Percentiles rank a stretch among this genome's conserved stretches.
Conservation (phyloP, 2,888 invertebrate species). For the Pristionchus japonicus region DNA sequence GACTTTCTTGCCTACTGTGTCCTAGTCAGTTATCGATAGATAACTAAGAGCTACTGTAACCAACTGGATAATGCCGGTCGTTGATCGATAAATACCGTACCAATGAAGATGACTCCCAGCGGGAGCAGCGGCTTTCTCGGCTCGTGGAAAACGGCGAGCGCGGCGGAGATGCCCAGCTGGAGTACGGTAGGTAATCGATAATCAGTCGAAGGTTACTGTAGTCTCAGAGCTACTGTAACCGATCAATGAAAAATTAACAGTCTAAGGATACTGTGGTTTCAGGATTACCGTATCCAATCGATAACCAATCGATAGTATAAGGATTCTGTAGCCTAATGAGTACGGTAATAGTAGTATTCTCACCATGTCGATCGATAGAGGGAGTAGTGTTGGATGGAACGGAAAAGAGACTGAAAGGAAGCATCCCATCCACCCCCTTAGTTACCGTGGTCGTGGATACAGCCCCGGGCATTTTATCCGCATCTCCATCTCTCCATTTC, state of each 20-base stretch:
- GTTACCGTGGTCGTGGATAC: not conserved
- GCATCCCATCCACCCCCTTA: not conserved
- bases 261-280: no score
- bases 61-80: not conserved
- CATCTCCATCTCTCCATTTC: not conserved
- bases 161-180: constrained; percentile 36
- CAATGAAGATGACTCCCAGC: constrained; percentile 42
- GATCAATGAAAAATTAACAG: not conserved
- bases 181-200: not conserved
- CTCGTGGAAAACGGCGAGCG: constrained; percentile 11
- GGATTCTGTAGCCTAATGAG: not conserved
- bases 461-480: not conserved
- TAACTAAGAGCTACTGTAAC: not conserved
- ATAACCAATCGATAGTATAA: no score
- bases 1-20: no score
- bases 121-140: constrained; percentile 43
- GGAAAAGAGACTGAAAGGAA: not conserved
- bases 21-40: not conserved
- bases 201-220: not conserved
- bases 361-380: constrained; percentile 11
- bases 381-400: not conserved
- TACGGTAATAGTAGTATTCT: not conserved
- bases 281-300: not conserved
- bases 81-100: constrained; percentile 23
- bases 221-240: not conserved